phyloP scores from a whole-genome alignment of 2,888 invertebrate species.

The Antheraea yamamai region DNA sequence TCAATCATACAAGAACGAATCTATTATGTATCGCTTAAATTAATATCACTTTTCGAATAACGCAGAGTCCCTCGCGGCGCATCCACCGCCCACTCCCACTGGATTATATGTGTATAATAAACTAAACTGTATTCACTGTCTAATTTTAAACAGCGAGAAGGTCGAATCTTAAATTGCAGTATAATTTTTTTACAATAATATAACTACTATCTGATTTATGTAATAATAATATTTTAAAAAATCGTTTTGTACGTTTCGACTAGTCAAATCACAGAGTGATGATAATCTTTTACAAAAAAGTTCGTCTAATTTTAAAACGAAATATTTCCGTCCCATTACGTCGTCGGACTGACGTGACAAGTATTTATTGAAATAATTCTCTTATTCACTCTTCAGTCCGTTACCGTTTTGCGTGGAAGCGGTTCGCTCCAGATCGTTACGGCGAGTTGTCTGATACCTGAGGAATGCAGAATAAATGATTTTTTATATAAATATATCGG shows the following conservation, averaged over 20 bases:
- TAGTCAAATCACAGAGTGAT: constrained; percentile 57
- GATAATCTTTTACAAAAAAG: constrained; percentile 23
- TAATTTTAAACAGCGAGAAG: constrained; percentile 43
- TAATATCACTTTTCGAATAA: constrained; percentile 77
- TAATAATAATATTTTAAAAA: neutral
- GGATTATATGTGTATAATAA: constrained; percentile 35
- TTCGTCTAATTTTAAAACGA: constrained; percentile 4
- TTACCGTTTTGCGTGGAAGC: constrained; percentile 80
- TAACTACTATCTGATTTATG: constrained; percentile 2
- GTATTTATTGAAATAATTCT: constrained; percentile 23
- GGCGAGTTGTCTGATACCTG: constrained; percentile 82
- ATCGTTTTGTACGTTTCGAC: constrained; percentile 41
- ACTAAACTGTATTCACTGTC: constrained; percentile 40
- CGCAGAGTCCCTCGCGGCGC: constrained; percentile 34
- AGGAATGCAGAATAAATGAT: constrained; percentile 12
- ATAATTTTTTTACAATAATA: constrained; percentile 30
- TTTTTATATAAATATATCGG: too few species aligned
- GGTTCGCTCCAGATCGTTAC: constrained; percentile 74
- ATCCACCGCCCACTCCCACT: constrained; percentile 33
- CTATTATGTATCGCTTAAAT: constrained; percentile 72
- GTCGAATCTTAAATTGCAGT: constrained; percentile 34
- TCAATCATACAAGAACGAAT: constrained; percentile 69
- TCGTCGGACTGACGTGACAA: constrained; percentile 5
- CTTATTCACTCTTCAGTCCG: constrained; percentile 84
- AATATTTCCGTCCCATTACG: constrained; percentile 1